Percentiles rank a stretch among this genome's conserved stretches.
These are phyloP conservation scores for Poecilia velifera DNA, from an alignment of 2,797 vertebrate species.

Conservation along the genomic window DNA sequence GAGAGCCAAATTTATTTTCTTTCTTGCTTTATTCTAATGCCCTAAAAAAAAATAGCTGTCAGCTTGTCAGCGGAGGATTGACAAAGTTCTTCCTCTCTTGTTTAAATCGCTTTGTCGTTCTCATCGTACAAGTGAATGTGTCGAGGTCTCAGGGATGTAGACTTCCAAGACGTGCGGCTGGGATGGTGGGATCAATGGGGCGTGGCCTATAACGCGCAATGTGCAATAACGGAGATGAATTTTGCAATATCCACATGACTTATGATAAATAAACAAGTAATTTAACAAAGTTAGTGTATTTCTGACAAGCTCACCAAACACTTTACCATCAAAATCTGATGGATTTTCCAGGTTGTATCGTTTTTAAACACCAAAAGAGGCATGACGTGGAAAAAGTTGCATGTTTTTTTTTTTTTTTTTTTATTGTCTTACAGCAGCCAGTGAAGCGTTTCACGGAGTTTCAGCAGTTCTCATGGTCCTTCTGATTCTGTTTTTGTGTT, in stretches of 20 bases:
- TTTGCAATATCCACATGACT: background rate
- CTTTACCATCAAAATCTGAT: background rate
- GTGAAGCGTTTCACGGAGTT: background rate
- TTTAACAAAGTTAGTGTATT: background rate
- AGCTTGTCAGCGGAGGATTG: background rate
- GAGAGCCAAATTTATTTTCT: background rate
- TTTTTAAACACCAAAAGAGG: background rate
- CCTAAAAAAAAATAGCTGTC: background rate
- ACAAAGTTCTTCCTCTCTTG: background rate
- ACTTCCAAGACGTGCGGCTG: background rate
- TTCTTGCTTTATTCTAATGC: background rate
- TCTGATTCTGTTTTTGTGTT: slow-evolving; percentile 30
- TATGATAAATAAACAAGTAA: background rate
- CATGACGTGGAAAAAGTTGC: background rate
- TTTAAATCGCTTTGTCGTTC: background rate
- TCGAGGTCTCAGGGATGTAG: background rate
- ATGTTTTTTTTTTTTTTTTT: background rate
- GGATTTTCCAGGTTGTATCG: background rate
- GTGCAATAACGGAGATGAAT: background rate
- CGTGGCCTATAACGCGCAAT: background rate
- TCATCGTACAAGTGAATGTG: background rate
- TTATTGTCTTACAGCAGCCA: background rate
- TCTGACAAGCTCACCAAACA: background rate
- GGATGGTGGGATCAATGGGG: background rate
- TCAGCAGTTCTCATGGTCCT: background rate